Conservation (phyloP, 1,140 invertebrate genomes). For the Eueides isabella region DNA sequence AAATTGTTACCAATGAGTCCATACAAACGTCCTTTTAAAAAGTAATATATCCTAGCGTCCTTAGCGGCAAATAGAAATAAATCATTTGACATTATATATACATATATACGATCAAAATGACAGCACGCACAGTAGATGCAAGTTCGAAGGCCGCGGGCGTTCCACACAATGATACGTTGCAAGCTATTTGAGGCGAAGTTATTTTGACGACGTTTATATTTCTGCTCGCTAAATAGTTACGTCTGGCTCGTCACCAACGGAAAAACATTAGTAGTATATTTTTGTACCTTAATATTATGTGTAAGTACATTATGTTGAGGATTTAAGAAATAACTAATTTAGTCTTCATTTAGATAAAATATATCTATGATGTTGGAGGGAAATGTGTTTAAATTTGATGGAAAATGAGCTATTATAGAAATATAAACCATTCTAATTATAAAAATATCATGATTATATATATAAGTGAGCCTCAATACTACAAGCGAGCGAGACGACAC, state of each 20-base stretch:
- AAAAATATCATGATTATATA: not conserved
- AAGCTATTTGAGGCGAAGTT: conserved; percentile 52
- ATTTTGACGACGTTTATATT: conserved; percentile 46
- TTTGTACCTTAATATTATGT: conserved; percentile 43
- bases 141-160: not conserved
- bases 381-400: not conserved
- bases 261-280: conserved; percentile 34
- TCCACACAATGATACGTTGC: conserved; percentile 25
- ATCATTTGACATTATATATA: not conserved
- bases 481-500: conserved; percentile 51
- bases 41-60: not conserved
- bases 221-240: conserved; percentile 60
- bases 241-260: conserved; percentile 39
- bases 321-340: not conserved
- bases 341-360: too few species aligned
- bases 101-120: not conserved
- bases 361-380: too few species aligned
- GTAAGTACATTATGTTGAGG: conserved; percentile 32
- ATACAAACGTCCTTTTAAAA: not conserved
- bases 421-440: too few species aligned
- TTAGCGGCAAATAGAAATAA: not conserved
- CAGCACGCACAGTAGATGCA: not conserved
- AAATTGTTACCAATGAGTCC: conserved; percentile 19
- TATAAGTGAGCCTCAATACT: conserved; percentile 39
- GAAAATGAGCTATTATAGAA: not conserved